These are phyloP conservation scores for Aix galericulata DNA, from an alignment of 2,113 vertebrate species.

Conservation along the genomic window DNA sequence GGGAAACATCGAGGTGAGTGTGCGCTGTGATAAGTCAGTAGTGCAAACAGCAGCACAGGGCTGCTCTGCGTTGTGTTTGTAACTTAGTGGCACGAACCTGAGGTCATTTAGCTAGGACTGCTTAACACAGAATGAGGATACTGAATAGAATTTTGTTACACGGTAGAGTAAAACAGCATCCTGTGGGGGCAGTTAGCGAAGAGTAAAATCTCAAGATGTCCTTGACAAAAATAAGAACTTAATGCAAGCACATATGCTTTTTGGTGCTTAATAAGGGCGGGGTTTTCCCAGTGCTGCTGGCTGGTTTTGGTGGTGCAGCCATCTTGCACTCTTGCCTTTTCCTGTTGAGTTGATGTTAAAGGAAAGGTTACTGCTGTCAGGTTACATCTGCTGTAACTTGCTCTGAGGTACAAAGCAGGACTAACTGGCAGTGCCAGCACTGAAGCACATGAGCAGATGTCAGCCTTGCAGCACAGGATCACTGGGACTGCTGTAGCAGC, in stretches of 20 bases:
- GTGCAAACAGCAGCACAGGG: not conserved
- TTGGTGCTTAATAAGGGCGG: not conserved
- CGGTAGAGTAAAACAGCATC: not conserved
- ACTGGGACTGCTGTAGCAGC: not conserved
- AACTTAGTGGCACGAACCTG: not conserved
- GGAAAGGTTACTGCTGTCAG: not conserved
- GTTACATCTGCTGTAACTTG: no score
- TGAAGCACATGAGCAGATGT: not conserved
- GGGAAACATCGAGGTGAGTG: accelerated
- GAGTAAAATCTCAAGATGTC: not conserved
- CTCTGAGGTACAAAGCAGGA: not conserved
- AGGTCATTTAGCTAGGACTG: not conserved
- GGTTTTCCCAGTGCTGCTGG: not conserved
- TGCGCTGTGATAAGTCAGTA: accelerated
- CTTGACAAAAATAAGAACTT: not conserved
- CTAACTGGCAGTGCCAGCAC: not conserved
- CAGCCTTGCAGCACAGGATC: not conserved
- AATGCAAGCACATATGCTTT: not conserved
- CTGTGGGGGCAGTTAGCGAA: not conserved
- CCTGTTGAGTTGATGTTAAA: not conserved
- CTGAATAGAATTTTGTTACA: not conserved
- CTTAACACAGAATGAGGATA: not conserved
- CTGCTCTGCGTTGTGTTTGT: not conserved
- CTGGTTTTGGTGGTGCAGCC: not conserved
- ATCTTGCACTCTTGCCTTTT: not conserved